Conservation (phyloP, 2,888 invertebrate species). For the Bellardia bayeri region DNA sequence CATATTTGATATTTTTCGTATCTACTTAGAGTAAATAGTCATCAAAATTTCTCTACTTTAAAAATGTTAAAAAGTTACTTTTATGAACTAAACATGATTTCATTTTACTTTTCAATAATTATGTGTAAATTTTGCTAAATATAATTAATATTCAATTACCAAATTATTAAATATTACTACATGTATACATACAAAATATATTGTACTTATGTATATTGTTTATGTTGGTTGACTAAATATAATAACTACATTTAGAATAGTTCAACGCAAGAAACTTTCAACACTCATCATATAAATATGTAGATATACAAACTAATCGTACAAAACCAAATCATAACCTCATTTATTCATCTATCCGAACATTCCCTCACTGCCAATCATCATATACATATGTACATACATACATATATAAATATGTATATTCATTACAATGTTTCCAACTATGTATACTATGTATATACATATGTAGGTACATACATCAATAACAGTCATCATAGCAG, state of each 20-base stretch:
- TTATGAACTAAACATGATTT: background rate
- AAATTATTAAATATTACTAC: slow-evolving; percentile 21
- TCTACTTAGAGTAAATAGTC: slow-evolving; percentile 4
- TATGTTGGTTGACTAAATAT: slow-evolving; percentile 23
- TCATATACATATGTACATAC: background rate
- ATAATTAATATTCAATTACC: slow-evolving; percentile 26
- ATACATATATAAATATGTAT: too few species aligned
- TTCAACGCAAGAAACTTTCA: slow-evolving; percentile 31
- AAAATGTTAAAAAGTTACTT: background rate
- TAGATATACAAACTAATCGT: background rate
- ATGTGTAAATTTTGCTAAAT: slow-evolving; percentile 45
- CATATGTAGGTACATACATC: too few species aligned
- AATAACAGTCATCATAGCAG: too few species aligned
- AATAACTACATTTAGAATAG: slow-evolving; percentile 26
- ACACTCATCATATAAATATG: slow-evolving; percentile 17
- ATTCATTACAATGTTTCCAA: background rate
- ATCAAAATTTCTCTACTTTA: slow-evolving; percentile 3
- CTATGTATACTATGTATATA: too few species aligned
- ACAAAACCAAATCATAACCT: background rate
- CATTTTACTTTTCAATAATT: slow-evolving; percentile 30
- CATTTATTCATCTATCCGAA: background rate
- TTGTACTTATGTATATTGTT: background rate
- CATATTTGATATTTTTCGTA: slow-evolving; percentile 8
- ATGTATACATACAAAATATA: slow-evolving; percentile 33
- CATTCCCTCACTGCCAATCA: slow-evolving; percentile 10